Evolutionary conservation across 92 coral and sea anemone genomes (phyloP).

Genomic region (Pocillopora meandrina): DNA sequence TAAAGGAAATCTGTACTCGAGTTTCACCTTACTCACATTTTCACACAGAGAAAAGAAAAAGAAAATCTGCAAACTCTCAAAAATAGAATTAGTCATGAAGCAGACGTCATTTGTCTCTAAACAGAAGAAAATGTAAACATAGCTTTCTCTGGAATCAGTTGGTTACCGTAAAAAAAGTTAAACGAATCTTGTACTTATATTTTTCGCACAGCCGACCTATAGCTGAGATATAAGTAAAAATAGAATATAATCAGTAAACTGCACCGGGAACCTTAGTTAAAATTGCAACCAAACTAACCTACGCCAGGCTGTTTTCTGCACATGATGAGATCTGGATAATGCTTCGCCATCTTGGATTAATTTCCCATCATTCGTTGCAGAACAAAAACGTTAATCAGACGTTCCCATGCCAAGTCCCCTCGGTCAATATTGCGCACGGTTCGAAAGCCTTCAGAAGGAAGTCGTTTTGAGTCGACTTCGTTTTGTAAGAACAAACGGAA

Average conservation of each 20-base stretch:
- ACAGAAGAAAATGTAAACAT: no score
- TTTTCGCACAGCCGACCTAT: conserved; percentile 97
- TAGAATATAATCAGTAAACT: conserved; percentile 2
- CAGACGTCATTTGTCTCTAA: no score
- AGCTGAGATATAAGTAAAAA: conserved; percentile 58
- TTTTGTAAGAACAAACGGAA: no score
- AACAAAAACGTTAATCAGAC: background rate
- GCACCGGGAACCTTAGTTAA: background rate
- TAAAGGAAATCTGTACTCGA: no score
- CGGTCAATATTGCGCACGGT: no score
- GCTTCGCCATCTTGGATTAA: conserved; percentile 98
- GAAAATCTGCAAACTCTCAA: no score
- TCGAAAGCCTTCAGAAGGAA: no score
- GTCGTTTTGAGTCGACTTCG: background rate
- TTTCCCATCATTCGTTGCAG: conserved; percentile 55
- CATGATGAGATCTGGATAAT: conserved; percentile 99
- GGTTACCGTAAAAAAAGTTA: background rate
- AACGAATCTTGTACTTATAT: conserved; percentile 67
- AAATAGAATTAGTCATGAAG: no score
- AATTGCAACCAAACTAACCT: conserved; percentile 58
- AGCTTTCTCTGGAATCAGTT: no score
- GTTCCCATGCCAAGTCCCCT: background rate
- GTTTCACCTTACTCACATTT: no score
- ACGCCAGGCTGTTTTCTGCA: conserved; percentile 99
- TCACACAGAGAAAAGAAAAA: no score